phyloP scores from a whole-genome alignment of 2,888 invertebrate genomes.

The Graphium colonna region DNA sequence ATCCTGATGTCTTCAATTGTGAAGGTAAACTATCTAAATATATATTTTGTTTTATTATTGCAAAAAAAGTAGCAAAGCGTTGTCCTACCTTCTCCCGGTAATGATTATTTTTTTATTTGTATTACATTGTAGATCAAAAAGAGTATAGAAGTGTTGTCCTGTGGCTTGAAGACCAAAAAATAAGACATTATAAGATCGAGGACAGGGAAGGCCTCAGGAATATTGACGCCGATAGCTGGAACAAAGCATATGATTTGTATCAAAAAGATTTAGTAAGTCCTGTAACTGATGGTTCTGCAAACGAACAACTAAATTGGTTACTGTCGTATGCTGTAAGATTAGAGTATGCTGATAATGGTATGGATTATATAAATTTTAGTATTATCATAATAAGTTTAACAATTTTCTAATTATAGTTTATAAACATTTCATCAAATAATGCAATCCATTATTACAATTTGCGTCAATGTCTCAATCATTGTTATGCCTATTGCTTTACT shows the following conservation, averaged over 20 bases:
- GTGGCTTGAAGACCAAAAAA: constrained; percentile 97
- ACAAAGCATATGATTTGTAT: constrained; percentile 85
- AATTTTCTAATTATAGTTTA: no score
- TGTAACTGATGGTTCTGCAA: constrained; percentile 69
- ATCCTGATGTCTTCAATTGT: constrained; percentile 84
- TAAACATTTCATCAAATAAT: no score
- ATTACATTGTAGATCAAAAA: constrained; percentile 83
- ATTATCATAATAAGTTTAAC: no score
- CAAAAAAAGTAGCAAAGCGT: no score
- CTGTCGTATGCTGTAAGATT: constrained; percentile 90
- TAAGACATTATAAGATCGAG: constrained; percentile 91
- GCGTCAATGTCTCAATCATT: no score
- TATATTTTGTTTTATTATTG: not conserved
- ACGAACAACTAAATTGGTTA: constrained; percentile 92
- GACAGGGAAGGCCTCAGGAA: constrained; percentile 87
- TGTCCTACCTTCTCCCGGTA: not conserved
- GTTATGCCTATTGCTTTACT: no score
- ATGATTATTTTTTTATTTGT: not conserved
- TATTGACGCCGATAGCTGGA: constrained; percentile 85
- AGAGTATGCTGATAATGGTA: constrained; percentile 91
- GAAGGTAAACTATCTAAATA: constrained; percentile 83
- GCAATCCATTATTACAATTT: no score
- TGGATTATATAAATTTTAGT: constrained; percentile 3
- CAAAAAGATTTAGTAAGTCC: constrained; percentile 89
- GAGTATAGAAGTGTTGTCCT: constrained; percentile 89